Evolutionary conservation across 64 coral and sea anemone genomes (phyloP).

Genomic region (Actinia equina): DNA sequence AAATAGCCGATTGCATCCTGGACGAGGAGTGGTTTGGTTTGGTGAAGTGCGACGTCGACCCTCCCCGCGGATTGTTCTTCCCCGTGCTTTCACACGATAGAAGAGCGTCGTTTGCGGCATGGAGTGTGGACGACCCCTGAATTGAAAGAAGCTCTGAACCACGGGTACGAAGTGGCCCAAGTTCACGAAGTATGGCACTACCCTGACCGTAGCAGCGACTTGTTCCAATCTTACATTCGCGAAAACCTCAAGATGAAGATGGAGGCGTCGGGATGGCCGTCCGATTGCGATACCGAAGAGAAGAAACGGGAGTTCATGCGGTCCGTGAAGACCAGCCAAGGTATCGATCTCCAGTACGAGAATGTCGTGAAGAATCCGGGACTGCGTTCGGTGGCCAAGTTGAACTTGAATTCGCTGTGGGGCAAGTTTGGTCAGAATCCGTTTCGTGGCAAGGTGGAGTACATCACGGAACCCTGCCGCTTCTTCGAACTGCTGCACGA

Average conservation of each 20-base stretch:
- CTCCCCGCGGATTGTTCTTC: neutral
- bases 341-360: neutral
- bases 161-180: neutral
- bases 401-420: slow-evolving; percentile 19
- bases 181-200: slow-evolving; percentile 21
- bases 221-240: neutral
- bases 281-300: neutral
- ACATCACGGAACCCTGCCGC: neutral
- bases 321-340: neutral
- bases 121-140: neutral
- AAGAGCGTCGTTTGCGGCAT: neutral
- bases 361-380: neutral
- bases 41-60: neutral
- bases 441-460: neutral
- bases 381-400: neutral
- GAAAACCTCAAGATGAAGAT: slow-evolving; percentile 1
- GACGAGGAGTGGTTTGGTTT: neutral
- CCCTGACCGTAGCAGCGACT: neutral
- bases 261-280: slow-evolving; percentile 4
- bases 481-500: neutral
- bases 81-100: neutral
- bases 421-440: slow-evolving; percentile 13
- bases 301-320: neutral
- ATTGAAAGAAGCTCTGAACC: neutral
- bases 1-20: neutral